phyloP scores from a whole-genome alignment of 2,888 invertebrate species.

The Brenthis ino region DNA sequence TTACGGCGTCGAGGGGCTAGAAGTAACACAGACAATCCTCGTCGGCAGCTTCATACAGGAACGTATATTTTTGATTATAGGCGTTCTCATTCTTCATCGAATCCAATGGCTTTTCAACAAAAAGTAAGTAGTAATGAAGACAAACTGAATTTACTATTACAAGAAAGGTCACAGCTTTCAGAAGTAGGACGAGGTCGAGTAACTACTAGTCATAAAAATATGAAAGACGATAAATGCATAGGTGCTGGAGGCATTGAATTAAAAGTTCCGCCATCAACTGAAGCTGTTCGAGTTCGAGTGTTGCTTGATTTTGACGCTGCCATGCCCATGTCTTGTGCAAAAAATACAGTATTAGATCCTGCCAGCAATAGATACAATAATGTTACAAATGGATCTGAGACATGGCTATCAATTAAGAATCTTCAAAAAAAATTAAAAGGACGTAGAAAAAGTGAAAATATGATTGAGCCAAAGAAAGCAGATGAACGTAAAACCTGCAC shows the following conservation, averaged over 20 bases:
- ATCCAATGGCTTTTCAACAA: not conserved
- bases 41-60: not conserved
- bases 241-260: constrained; percentile 12
- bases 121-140: not conserved
- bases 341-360: not conserved
- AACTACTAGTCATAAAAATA: not conserved
- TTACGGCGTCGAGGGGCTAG: constrained; percentile 33
- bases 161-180: not conserved
- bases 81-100: not conserved
- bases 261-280: constrained; percentile 4
- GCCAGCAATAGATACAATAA: not conserved
- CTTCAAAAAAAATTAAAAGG: constrained; percentile 30
- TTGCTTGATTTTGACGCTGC: not conserved
- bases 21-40: constrained; percentile 11
- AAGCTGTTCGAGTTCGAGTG: constrained; percentile 11
- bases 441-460: constrained; percentile 10
- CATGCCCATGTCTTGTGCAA: not conserved
- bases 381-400: constrained; percentile 9
- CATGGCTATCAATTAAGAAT: constrained; percentile 34
- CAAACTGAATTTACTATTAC: not conserved
- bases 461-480: constrained; percentile 4
- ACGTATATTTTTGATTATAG: not conserved
- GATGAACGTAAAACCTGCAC: not conserved
- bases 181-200: constrained; percentile 11
- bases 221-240: not conserved